A percentile compares a stretch with the other conserved stretches of the same genome.
These are phyloP conservation scores for Acipenser oxyrinchus DNA, from an alignment of 2,797 vertebrate species.

Conservation along the genomic window DNA sequence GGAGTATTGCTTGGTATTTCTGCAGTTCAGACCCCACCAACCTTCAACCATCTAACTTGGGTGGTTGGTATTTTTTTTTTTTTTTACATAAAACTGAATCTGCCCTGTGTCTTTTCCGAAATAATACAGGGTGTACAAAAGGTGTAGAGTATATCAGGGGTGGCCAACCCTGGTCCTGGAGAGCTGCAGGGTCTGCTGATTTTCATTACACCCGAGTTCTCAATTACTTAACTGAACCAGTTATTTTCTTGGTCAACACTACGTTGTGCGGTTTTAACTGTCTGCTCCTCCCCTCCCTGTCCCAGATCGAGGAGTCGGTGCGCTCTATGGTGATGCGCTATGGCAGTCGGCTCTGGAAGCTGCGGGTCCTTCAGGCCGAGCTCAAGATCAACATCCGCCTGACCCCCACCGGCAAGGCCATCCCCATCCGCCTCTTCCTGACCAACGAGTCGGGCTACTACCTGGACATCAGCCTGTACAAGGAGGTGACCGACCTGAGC, in stretches of 20 bases:
- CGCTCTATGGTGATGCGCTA: constrained; percentile 95
- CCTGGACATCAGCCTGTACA: constrained; percentile 90
- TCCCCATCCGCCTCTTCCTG: constrained; percentile 86
- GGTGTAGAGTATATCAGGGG: neutral
- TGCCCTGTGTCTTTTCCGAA: neutral
- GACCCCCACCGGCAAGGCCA: constrained; percentile 56
- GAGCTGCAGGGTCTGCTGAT: too few species aligned
- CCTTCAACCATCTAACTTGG: too few species aligned
- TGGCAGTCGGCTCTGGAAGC: constrained; percentile 87
- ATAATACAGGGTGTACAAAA: neutral
- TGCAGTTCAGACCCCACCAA: too few species aligned
- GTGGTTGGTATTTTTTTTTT: too few species aligned
- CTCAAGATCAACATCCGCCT: constrained; percentile 94
- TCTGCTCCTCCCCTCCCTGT: too few species aligned
- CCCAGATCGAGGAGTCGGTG: constrained; percentile 88
- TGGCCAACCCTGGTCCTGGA: neutral
- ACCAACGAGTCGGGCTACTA: constrained; percentile 93
- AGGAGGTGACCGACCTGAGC: constrained; percentile 72
- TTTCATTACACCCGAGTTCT: too few species aligned
- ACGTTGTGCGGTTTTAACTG: too few species aligned
- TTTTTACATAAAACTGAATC: neutral
- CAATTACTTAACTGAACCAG: too few species aligned
- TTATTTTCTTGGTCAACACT: too few species aligned
- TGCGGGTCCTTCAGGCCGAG: constrained; percentile 87
- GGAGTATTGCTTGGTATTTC: too few species aligned